Evolutionary conservation across 2,113 vertebrate species (phyloP).

Genomic region (Chionis minor): DNA sequence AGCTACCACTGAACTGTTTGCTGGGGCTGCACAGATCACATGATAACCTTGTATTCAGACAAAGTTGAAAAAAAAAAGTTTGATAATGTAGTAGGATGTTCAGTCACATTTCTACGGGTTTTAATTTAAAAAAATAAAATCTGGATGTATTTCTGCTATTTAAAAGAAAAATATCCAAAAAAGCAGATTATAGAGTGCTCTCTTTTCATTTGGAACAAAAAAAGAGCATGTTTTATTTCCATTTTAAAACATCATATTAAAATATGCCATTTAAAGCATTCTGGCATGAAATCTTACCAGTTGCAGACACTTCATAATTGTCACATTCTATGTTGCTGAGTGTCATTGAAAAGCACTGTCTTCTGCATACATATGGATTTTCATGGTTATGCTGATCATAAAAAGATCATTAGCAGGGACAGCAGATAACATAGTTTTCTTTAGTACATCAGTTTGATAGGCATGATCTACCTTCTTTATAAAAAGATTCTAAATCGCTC

Average conservation of each 20-base stretch:
- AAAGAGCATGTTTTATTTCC: background rate
- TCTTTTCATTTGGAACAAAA: background rate
- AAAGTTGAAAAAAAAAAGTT: background rate
- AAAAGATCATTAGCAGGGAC: background rate
- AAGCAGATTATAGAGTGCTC: background rate
- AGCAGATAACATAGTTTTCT: background rate
- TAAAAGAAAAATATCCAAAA: background rate
- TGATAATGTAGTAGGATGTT: background rate
- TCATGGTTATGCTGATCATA: background rate
- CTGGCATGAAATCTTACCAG: background rate
- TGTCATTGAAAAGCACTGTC: background rate
- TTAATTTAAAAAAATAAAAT: background rate
- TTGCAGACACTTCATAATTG: background rate
- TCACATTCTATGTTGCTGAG: background rate
- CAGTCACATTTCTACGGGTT: background rate
- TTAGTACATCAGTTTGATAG: background rate
- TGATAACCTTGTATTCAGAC: background rate
- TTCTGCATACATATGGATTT: background rate
- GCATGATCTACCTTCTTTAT: background rate
- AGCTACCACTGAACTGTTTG: background rate
- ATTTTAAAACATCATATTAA: background rate
- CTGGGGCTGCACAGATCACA: background rate
- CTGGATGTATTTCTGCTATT: background rate
- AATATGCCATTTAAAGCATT: background rate
- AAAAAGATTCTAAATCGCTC: background rate